Conservation (phyloP, 1,140 invertebrate species). For the Popillia japonica region DNA sequence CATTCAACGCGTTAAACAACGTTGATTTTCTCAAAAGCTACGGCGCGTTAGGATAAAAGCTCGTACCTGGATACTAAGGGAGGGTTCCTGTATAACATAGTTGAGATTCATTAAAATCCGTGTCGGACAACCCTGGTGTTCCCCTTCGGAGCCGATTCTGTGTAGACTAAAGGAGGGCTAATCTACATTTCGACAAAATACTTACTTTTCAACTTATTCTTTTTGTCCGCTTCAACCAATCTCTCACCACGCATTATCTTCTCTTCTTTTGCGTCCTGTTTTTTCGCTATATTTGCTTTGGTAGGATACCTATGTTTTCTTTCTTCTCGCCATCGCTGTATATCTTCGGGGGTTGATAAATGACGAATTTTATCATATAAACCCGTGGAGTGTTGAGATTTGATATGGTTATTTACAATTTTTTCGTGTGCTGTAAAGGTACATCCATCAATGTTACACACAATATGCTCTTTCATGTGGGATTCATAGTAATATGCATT, state of each 20-base stretch:
- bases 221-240: slow-evolving; percentile 59
- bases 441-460: slow-evolving; percentile 83
- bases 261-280: slow-evolving; percentile 70
- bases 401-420: slow-evolving; percentile 80
- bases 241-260: slow-evolving; percentile 72
- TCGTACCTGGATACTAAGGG: too few relatives aligned
- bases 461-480: slow-evolving; percentile 75
- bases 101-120: too few relatives aligned
- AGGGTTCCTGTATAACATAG: too few relatives aligned
- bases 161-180: too few relatives aligned
- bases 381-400: slow-evolving; percentile 81
- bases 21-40: too few relatives aligned
- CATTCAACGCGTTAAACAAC: too few relatives aligned
- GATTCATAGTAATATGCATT: slow-evolving; percentile 66
- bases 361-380: slow-evolving; percentile 79
- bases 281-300: slow-evolving; percentile 73
- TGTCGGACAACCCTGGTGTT: too few relatives aligned
- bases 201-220: slow-evolving; percentile 3
- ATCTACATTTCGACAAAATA: neutral
- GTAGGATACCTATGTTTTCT: slow-evolving; percentile 79
- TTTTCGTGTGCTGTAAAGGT: slow-evolving; percentile 80
- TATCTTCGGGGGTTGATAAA: slow-evolving; percentile 78
- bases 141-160: too few relatives aligned
- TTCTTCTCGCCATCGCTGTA: slow-evolving; percentile 82
- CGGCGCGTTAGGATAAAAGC: too few relatives aligned